phyloP scores from a whole-genome alignment of 2,888 invertebrate species.

The Macrosiphum euphorbiae region DNA sequence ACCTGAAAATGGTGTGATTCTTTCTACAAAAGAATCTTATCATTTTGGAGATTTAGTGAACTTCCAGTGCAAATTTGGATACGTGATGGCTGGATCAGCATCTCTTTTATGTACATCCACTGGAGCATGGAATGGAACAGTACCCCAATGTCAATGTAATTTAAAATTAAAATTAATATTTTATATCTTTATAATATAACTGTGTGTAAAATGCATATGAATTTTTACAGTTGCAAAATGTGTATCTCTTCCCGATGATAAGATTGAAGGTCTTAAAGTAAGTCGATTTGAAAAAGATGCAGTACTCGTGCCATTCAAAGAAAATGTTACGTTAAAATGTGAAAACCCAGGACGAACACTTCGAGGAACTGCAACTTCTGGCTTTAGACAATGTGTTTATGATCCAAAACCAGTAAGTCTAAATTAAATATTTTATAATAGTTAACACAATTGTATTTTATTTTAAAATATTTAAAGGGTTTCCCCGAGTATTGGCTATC shows the following conservation, averaged over 20 bases:
- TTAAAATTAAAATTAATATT: conserved; percentile 66
- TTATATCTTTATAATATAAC: conserved; percentile 46
- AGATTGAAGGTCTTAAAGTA: conserved; percentile 86
- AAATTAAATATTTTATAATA: background rate
- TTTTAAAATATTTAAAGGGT: conserved; percentile 73
- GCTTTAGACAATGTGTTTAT: conserved; percentile 94
- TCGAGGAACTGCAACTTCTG: conserved; percentile 84
- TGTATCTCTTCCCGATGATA: conserved; percentile 89
- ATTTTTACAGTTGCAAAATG: conserved; percentile 84
- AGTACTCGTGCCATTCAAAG: conserved; percentile 88
- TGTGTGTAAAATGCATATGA: conserved; percentile 40
- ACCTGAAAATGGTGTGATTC: conserved; percentile 87
- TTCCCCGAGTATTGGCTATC: conserved; percentile 93
- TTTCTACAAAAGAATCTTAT: conserved; percentile 85
- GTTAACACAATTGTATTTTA: background rate
- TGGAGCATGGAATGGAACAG: conserved; percentile 94
- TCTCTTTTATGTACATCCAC: conserved; percentile 88
- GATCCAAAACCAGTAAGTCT: conserved; percentile 85
- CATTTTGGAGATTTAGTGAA: conserved; percentile 91
- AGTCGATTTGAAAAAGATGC: conserved; percentile 85
- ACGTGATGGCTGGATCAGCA: conserved; percentile 89
- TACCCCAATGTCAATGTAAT: conserved; percentile 94
- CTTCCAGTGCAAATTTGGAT: conserved; percentile 96
- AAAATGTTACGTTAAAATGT: conserved; percentile 90
- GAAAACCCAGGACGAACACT: conserved; percentile 82